phyloP scores from a whole-genome alignment of 2,113 vertebrate genomes.

The Lepidothrix coronata region DNA sequence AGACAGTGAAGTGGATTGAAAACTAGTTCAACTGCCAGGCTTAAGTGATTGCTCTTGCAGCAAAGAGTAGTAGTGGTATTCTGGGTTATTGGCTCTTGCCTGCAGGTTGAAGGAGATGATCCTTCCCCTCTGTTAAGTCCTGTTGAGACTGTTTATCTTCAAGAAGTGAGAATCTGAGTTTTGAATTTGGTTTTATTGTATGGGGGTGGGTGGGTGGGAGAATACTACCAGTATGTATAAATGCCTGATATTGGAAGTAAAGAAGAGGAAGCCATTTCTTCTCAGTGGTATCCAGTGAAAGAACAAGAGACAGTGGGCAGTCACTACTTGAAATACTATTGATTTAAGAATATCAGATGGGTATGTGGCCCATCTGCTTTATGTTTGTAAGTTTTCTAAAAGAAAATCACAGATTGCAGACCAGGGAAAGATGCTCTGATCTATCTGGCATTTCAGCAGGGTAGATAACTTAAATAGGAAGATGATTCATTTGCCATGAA shows the following conservation, averaged over 20 bases:
- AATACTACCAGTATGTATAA: not conserved
- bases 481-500: not conserved
- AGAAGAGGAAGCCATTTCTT: not conserved
- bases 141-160: not conserved
- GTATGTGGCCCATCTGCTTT: not conserved
- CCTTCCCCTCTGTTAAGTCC: not conserved
- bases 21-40: not conserved
- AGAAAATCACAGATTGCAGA: not conserved
- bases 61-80: not conserved
- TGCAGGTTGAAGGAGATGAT: rapidly evolving
- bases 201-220: rapidly evolving
- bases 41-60: not conserved
- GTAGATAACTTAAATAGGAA: not conserved
- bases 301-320: not conserved
- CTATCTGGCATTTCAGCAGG: not conserved
- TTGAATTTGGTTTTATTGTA: not conserved
- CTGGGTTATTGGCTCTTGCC: not conserved
- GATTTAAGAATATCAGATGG: not conserved
- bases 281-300: not conserved
- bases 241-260: not conserved
- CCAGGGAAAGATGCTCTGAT: not conserved
- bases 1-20: not conserved
- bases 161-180: not conserved
- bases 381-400: not conserved
- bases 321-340: not conserved